phyloP scores from a whole-genome alignment of 2,113 vertebrate species.

The Apodemus speciosus region DNA sequence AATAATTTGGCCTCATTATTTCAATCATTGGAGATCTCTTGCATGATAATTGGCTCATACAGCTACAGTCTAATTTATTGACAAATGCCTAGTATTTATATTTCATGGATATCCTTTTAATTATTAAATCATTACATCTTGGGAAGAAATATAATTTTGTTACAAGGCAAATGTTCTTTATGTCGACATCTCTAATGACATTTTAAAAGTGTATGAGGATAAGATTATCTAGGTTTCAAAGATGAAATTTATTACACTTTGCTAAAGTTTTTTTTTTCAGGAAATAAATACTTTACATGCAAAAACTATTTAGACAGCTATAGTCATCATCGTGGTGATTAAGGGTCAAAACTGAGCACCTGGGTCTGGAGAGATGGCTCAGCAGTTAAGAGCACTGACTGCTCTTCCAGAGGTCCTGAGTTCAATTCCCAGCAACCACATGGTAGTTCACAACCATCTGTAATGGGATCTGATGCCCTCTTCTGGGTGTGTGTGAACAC shows the following conservation, averaged over 20 bases:
- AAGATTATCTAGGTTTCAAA: constrained; percentile 39
- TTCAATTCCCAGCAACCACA: no score
- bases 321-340: constrained; percentile 25
- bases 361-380: no score
- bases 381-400: no score
- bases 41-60: constrained; percentile 69
- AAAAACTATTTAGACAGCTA: constrained; percentile 16
- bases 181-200: constrained; percentile 34
- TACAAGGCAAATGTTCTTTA: constrained; percentile 53
- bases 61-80: constrained; percentile 73
- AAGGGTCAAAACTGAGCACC: background rate
- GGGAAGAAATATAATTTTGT: constrained; percentile 64
- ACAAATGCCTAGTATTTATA: constrained; percentile 68
- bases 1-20: constrained; percentile 66
- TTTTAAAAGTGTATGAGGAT: constrained; percentile 52
- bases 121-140: constrained; percentile 76
- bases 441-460: no score
- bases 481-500: no score
- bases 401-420: no score
- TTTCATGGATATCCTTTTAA: constrained; percentile 71
- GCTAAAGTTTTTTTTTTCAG: constrained; percentile 16
- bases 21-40: constrained; percentile 49
- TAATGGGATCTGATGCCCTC: no score
- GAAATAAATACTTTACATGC: constrained; percentile 13
- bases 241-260: constrained; percentile 48